Evolutionary conservation across 1,140 invertebrate genomes (phyloP).

Genomic region (Trachymyrmex septentrionalis): DNA sequence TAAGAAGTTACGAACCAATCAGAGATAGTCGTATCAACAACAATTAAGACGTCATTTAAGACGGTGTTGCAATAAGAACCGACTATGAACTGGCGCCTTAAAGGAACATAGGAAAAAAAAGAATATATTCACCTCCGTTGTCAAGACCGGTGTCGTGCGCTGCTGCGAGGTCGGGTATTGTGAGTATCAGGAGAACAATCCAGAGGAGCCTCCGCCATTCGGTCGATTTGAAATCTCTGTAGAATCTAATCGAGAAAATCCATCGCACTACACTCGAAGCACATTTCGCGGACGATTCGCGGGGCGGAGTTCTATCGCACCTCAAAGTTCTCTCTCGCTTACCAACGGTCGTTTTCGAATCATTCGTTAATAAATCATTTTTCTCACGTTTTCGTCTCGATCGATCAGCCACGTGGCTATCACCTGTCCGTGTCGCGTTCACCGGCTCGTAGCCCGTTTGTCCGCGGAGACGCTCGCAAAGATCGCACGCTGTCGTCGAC

Average conservation of each 20-base stretch:
- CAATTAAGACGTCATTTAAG: no score
- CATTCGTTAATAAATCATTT: neutral
- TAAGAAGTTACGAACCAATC: no score
- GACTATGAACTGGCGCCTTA: neutral
- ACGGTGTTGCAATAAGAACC: no score
- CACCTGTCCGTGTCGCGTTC: conserved; percentile 24
- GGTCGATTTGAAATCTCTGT: conserved; percentile 14
- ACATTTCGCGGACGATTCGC: conserved; percentile 65
- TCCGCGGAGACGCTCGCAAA: conserved; percentile 67
- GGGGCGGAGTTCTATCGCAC: conserved; percentile 21
- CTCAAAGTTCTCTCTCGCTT: conserved; percentile 36
- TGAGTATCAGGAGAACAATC: conserved; percentile 71
- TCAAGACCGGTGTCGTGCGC: neutral
- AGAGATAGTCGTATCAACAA: no score
- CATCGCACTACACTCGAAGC: conserved; percentile 82
- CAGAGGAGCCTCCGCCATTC: conserved; percentile 52
- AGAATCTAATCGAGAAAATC: conserved; percentile 47
- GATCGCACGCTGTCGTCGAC: conserved; percentile 44
- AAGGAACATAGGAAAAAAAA: neutral
- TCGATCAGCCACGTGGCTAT: neutral
- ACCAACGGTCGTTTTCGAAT: neutral
- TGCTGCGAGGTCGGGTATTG: conserved; percentile 55
- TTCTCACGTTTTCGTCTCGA: conserved; percentile 27
- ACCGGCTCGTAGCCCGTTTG: conserved; percentile 1
- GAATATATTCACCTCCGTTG: conserved; percentile 62